A percentile compares a stretch with the other conserved stretches of the same genome.
These are phyloP conservation scores for Simalia tracyae DNA, from an alignment of 2,797 vertebrate species.

Conservation along the genomic window DNA sequence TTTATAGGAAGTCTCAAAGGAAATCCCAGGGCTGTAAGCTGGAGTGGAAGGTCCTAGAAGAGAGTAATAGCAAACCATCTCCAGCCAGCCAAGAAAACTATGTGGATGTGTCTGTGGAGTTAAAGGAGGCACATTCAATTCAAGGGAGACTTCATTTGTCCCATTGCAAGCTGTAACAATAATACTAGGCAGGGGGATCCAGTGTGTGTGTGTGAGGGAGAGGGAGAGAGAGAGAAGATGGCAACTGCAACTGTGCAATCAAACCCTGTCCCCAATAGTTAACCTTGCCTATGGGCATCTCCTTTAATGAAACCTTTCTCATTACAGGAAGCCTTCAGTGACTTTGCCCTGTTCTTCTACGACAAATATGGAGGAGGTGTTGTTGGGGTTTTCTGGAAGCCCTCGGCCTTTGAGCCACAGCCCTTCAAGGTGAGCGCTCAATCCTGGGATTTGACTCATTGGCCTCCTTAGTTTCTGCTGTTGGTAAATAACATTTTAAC, in stretches of 20 bases:
- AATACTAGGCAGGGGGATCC: not conserved
- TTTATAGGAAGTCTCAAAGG: too few relatives aligned
- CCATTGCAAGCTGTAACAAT: not conserved
- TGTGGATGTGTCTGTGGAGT: too few relatives aligned
- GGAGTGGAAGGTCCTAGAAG: not conserved
- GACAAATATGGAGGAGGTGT: conserved; percentile 89
- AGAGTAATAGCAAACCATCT: not conserved
- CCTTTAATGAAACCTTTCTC: conserved; percentile 6
- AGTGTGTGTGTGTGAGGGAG: not conserved
- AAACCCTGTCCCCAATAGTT: not conserved
- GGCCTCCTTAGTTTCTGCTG: rapidly evolving
- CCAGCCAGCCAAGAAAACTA: not conserved
- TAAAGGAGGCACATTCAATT: not conserved
- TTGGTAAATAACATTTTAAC: not conserved
- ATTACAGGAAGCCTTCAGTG: conserved; percentile 84
- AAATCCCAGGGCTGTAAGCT: too few relatives aligned
- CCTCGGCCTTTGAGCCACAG: conserved; percentile 83
- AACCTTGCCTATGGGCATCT: not conserved
- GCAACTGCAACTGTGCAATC: not conserved
- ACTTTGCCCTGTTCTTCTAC: conserved; percentile 92
- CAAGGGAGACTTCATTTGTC: not conserved
- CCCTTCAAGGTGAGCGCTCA: conserved; percentile 85
- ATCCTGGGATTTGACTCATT: not conserved
- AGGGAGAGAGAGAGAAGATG: not conserved
- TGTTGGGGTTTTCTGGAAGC: conserved; percentile 93